Evolutionary conservation across 1,140 invertebrate species (phyloP).

Genomic region (Globodera ellingtonae): DNA sequence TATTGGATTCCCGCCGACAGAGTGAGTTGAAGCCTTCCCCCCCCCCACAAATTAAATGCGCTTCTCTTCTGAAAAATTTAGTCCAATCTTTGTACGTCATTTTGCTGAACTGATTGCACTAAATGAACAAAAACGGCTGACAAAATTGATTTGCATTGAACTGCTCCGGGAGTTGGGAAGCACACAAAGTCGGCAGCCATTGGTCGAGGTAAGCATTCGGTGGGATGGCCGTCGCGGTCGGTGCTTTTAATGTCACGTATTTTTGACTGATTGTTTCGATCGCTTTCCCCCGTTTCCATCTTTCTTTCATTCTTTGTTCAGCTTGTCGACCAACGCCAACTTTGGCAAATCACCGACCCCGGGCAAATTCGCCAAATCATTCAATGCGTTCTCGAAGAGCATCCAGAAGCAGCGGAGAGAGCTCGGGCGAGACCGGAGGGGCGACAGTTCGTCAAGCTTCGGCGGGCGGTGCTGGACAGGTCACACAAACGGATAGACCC

Average conservation of each 20-base stretch:
- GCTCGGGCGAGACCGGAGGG: background rate
- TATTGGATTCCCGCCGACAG: slow-evolving; percentile 29
- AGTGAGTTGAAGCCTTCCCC: slow-evolving; percentile 15
- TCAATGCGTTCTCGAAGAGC: background rate
- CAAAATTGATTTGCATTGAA: slow-evolving; percentile 31
- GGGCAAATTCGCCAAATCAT: slow-evolving; percentile 6
- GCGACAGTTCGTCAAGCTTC: slow-evolving; percentile 8
- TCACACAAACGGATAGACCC: slow-evolving; percentile 20
- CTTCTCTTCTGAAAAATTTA: slow-evolving; percentile 15
- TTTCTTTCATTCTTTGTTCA: slow-evolving; percentile 19
- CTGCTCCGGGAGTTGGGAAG: slow-evolving; percentile 25
- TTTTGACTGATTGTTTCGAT: too few species aligned
- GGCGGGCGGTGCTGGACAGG: background rate
- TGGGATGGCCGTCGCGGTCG: background rate
- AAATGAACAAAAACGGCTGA: slow-evolving; percentile 16
- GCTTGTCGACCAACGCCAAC: slow-evolving; percentile 20
- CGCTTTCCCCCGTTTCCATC: background rate
- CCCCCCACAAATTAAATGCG: background rate
- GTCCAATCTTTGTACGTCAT: slow-evolving; percentile 10
- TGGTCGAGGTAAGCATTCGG: background rate
- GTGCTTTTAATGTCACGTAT: too few species aligned
- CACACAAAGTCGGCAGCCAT: background rate
- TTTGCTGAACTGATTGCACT: slow-evolving; percentile 33
- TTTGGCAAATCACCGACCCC: slow-evolving; percentile 28
- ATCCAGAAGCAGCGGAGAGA: background rate